Conservation (phyloP, 2,888 invertebrate genomes). For the Drepanosiphum platanoidis region DNA sequence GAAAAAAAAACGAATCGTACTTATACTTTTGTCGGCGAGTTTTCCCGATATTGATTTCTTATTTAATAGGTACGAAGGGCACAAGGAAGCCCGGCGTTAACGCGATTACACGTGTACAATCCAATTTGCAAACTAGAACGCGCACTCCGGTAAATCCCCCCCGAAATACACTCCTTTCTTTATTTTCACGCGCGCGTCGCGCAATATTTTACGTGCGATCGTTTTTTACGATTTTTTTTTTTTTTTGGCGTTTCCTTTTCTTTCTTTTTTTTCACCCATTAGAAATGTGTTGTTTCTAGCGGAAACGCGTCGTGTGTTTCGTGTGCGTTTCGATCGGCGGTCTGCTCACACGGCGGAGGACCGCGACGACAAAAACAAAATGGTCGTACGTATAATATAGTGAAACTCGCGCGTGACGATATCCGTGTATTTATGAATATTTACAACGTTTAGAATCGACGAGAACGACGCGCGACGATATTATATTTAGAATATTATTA, state of each 20-base stretch:
- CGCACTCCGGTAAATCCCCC: background rate
- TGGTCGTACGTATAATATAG: slow-evolving; percentile 25
- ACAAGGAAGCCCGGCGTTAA: slow-evolving; percentile 43
- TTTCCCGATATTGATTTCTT: slow-evolving; percentile 36
- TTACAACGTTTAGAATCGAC: too few relatives aligned
- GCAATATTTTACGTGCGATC: background rate
- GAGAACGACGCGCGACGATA: too few relatives aligned
- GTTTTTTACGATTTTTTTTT: too few relatives aligned
- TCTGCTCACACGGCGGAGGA: too few relatives aligned
- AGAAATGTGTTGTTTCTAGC: background rate
- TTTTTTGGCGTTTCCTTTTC: too few relatives aligned
- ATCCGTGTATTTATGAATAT: too few relatives aligned
- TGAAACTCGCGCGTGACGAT: too few relatives aligned
- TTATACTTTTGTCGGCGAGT: background rate
- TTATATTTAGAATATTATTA: too few relatives aligned
- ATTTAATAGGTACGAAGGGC: slow-evolving; percentile 18
- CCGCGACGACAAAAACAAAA: too few relatives aligned
- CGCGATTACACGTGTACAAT: slow-evolving; percentile 29
- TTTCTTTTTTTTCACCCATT: too few relatives aligned
- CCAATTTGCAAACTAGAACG: slow-evolving; percentile 31
- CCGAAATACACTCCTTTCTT: slow-evolving; percentile 13
- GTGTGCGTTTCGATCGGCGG: too few relatives aligned
- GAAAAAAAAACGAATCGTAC: background rate
- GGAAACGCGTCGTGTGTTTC: too few relatives aligned
- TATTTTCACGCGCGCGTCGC: background rate